These are phyloP conservation scores for Abrostola tripartita DNA, from an alignment of 2,888 invertebrate genomes.

Conservation along the genomic window DNA sequence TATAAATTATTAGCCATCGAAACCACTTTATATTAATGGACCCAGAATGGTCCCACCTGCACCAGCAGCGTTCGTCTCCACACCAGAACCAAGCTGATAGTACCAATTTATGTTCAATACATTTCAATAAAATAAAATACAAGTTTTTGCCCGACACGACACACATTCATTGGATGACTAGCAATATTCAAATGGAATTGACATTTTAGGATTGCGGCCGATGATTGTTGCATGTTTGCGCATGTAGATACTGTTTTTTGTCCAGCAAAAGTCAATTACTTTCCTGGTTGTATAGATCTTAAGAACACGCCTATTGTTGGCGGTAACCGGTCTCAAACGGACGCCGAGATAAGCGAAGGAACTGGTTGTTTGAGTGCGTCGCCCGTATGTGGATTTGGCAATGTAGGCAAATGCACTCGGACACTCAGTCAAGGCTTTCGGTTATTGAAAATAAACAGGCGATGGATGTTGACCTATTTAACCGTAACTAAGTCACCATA, in stretches of 20 bases:
- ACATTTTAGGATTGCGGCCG: conserved; percentile 47
- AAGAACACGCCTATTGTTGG: conserved; percentile 59
- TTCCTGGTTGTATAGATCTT: conserved; percentile 66
- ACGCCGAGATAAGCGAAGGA: conserved; percentile 69
- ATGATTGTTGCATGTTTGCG: conserved; percentile 38
- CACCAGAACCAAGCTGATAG: conserved; percentile 20
- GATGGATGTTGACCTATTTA: conserved; percentile 50
- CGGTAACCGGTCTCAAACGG: conserved; percentile 71
- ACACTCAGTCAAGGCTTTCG: conserved; percentile 53
- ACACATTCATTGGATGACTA: conserved; percentile 41
- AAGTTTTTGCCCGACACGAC: conserved; percentile 30
- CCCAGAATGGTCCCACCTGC: conserved; percentile 28
- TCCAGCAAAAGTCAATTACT: conserved; percentile 56
- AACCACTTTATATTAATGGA: conserved; percentile 22
- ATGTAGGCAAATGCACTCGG: conserved; percentile 69
- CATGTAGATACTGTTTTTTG: conserved; percentile 32
- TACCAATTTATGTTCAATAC: conserved; percentile 49
- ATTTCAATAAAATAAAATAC: conserved; percentile 35
- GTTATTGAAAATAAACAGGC: conserved; percentile 50
- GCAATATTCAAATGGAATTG: conserved; percentile 35
- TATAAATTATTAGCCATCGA: background rate
- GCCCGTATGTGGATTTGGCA: conserved; percentile 69
- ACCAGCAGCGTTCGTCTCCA: conserved; percentile 21
- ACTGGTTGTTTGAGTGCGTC: conserved; percentile 74
- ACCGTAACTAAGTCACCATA: conserved; percentile 43